A percentile compares a stretch with the other conserved stretches of the same genome.
phyloP scores from a whole-genome alignment of 2,797 vertebrate species.

The Tapirus indicus region DNA sequence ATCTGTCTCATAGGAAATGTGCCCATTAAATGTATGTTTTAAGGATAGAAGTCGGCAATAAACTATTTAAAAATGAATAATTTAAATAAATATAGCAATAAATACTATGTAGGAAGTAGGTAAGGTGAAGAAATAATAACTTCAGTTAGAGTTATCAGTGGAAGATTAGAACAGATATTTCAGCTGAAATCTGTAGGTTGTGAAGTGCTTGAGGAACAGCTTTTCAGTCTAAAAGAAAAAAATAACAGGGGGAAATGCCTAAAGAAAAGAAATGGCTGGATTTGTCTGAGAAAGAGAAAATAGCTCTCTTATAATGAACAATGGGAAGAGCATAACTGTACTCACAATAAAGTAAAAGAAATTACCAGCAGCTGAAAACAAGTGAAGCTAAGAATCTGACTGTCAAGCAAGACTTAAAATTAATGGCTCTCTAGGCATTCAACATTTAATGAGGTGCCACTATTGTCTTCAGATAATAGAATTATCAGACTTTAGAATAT shows the following conservation, averaged over 20 bases:
- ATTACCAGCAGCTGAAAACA: background rate
- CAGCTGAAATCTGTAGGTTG: background rate
- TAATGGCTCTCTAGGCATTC: background rate
- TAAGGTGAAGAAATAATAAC: background rate
- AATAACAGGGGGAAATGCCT: background rate
- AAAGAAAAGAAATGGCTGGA: background rate
- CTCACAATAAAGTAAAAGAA: background rate
- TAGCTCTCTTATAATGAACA: background rate
- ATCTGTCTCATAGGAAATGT: background rate
- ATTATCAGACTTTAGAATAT: background rate
- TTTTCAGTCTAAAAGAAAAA: background rate
- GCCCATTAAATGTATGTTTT: background rate
- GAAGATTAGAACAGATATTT: background rate
- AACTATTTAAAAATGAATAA: background rate
- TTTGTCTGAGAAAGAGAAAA: background rate
- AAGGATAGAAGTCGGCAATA: background rate
- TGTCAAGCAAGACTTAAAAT: background rate
- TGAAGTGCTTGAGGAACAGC: background rate
- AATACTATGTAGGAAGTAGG: background rate
- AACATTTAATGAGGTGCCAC: background rate
- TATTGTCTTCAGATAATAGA: background rate
- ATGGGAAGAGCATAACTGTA: background rate
- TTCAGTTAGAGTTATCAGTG: background rate
- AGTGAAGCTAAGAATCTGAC: background rate
- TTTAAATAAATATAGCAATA: background rate